phyloP scores from a whole-genome alignment of 2,888 invertebrate genomes.

The Arrhopalites spinosus region DNA sequence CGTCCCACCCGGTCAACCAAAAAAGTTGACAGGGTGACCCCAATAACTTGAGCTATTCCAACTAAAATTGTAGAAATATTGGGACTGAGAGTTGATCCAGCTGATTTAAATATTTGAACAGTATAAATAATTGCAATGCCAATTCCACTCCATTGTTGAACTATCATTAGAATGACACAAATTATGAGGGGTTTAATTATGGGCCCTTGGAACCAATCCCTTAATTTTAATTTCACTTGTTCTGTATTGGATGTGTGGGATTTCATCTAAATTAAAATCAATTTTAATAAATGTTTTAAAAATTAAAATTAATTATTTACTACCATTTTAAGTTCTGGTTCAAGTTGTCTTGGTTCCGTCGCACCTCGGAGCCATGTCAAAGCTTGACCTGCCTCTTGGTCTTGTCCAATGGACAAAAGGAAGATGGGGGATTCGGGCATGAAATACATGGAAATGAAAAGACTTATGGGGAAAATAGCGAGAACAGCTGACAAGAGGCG shows the following conservation, averaged over 20 bases:
- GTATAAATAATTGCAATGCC: slow-evolving; percentile 83
- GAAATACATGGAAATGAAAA: slow-evolving; percentile 73
- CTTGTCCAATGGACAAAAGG: slow-evolving; percentile 65
- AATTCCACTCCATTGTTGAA: slow-evolving; percentile 65
- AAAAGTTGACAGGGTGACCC: slow-evolving; percentile 64
- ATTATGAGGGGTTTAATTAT: too few species aligned
- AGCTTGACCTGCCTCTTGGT: slow-evolving; percentile 70
- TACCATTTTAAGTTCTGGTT: slow-evolving; percentile 68
- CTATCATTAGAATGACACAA: too few species aligned
- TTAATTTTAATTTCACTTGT: too few species aligned
- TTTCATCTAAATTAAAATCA: too few species aligned
- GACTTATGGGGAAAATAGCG: slow-evolving; percentile 70
- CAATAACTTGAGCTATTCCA: slow-evolving; percentile 65
- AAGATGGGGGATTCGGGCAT: slow-evolving; percentile 78
- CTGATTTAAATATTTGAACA: slow-evolving; percentile 73
- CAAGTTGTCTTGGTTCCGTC: slow-evolving; percentile 67
- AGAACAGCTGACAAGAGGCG: slow-evolving; percentile 70
- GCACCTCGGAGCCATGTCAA: slow-evolving; percentile 75
- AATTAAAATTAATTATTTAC: too few species aligned
- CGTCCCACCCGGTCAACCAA: slow-evolving; percentile 81
- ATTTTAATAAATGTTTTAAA: too few species aligned
- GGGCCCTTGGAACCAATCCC: too few species aligned
- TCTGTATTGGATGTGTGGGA: too few species aligned
- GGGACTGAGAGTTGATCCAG: slow-evolving; percentile 65
- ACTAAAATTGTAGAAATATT: slow-evolving; percentile 66